A percentile compares a stretch with the other conserved stretches of the same genome.
Evolutionary conservation across 2,888 invertebrate genomes (phyloP).

Genomic region (Temnothorax unifasciatus): DNA sequence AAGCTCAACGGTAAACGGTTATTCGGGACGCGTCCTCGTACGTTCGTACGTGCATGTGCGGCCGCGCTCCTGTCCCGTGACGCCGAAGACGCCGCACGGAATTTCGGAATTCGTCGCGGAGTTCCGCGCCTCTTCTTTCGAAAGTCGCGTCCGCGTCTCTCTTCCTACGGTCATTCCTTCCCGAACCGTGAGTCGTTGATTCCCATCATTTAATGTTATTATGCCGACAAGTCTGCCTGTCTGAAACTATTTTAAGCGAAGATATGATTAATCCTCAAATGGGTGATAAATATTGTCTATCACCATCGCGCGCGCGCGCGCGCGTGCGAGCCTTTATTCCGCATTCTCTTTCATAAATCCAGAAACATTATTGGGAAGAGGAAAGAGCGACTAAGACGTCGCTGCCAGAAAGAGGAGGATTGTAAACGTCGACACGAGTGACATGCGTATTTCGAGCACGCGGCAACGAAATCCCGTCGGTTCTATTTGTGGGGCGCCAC

Average conservation of each 20-base stretch:
- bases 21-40: conserved; percentile 78
- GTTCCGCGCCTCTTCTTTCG: conserved; percentile 70
- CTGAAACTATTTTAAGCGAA: background rate
- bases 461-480: conserved; percentile 75
- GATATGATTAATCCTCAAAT: background rate
- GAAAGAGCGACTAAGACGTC: conserved; percentile 67
- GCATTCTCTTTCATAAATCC: conserved; percentile 5
- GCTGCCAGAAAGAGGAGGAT: conserved; percentile 64
- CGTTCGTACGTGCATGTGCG: conserved; percentile 74
- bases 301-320: background rate
- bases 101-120: conserved; percentile 79
- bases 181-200: conserved; percentile 29
- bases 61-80: conserved; percentile 71
- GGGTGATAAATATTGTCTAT: background rate
- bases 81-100: conserved; percentile 77
- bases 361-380: conserved; percentile 46
- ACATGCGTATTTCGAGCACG: conserved; percentile 79
- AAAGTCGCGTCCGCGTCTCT: conserved; percentile 17
- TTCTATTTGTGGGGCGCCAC: conserved; percentile 75
- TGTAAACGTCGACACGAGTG: conserved; percentile 76
- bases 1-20: conserved; percentile 78
- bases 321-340: background rate
- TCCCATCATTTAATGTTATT: background rate
- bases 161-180: conserved; percentile 49
- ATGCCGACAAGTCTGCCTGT: background rate